Evolutionary conservation across 2,888 invertebrate species (phyloP).

Genomic region (Polymixis lichenea): DNA sequence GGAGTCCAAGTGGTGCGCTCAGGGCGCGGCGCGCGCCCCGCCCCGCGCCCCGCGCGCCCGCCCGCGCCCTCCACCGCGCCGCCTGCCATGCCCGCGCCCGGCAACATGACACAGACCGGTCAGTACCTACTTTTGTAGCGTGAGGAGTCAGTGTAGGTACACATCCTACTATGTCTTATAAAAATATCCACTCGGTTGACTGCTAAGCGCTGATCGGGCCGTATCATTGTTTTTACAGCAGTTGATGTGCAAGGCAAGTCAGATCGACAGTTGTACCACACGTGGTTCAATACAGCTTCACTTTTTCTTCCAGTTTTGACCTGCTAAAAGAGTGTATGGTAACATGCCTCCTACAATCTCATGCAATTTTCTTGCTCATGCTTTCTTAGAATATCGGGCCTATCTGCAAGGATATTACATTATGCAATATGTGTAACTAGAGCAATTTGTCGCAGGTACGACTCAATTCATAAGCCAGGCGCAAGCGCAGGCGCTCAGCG

Average conservation of each 20-base stretch:
- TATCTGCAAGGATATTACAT: neutral
- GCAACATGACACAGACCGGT: constrained; percentile 41
- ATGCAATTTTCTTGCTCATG: neutral
- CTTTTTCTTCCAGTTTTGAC: neutral
- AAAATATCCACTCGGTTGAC: neutral
- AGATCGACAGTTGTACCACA: neutral
- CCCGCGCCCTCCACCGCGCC: constrained; percentile 52
- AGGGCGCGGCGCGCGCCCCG: constrained; percentile 68
- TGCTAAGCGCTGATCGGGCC: neutral
- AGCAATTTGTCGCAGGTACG: constrained; percentile 76
- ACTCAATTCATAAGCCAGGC: constrained; percentile 86
- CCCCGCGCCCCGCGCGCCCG: constrained; percentile 42
- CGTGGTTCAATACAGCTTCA: neutral
- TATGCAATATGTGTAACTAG: neutral
- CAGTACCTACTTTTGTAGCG: constrained; percentile 19
- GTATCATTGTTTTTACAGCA: neutral
- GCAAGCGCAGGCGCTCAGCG: constrained; percentile 83
- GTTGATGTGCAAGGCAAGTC: neutral
- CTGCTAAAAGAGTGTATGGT: neutral
- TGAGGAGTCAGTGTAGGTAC: neutral
- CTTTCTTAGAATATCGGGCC: neutral
- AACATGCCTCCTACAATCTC: no score
- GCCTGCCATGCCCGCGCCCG: constrained; percentile 59
- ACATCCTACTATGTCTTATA: neutral
- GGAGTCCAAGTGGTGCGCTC: constrained; percentile 83